Percentiles rank a stretch among this genome's conserved stretches.
Conservation (phyloP, 1,140 invertebrate species). For the Solenopsis fugax region DNA sequence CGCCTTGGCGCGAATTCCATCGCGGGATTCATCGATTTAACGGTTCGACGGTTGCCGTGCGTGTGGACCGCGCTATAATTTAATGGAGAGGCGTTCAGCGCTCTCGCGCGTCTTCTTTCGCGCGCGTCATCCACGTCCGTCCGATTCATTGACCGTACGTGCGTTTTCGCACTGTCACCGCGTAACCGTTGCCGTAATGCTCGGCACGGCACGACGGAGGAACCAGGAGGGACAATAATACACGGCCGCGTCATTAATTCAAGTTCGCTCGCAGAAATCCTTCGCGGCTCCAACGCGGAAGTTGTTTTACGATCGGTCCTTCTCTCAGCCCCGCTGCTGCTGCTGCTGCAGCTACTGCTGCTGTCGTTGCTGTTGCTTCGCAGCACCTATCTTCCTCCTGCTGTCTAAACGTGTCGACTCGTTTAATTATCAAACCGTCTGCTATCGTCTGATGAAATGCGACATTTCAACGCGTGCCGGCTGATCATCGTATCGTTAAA, state of each 20-base stretch:
- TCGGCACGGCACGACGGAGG: constrained; percentile 6
- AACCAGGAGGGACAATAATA: constrained; percentile 68
- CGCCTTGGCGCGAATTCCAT: constrained; percentile 72
- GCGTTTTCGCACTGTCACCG: constrained; percentile 82
- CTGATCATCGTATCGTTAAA: not conserved
- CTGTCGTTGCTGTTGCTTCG: constrained; percentile 1
- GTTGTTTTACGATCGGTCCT: constrained; percentile 65
- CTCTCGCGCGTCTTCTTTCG: constrained; percentile 72
- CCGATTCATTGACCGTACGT: constrained; percentile 80
- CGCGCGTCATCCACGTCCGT: constrained; percentile 80
- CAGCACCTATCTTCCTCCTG: constrained; percentile 16
- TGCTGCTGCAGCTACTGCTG: not conserved
- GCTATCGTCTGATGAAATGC: constrained; percentile 39
- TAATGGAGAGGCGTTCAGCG: constrained; percentile 80
- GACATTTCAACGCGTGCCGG: constrained; percentile 16
- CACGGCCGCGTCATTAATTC: constrained; percentile 78
- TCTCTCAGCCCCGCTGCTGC: constrained; percentile 31
- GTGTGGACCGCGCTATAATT: constrained; percentile 79
- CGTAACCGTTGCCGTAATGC: constrained; percentile 80
- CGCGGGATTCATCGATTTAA: constrained; percentile 82
- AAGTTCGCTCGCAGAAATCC: constrained; percentile 80
- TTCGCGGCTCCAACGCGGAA: constrained; percentile 80
- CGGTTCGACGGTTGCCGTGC: constrained; percentile 77
- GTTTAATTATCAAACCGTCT: constrained; percentile 42
- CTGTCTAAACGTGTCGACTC: constrained; percentile 33